Percentiles rank a stretch among this genome's conserved stretches.
phyloP scores from a whole-genome alignment of 2,113 vertebrate genomes.

The Gymnobelideus leadbeateri region DNA sequence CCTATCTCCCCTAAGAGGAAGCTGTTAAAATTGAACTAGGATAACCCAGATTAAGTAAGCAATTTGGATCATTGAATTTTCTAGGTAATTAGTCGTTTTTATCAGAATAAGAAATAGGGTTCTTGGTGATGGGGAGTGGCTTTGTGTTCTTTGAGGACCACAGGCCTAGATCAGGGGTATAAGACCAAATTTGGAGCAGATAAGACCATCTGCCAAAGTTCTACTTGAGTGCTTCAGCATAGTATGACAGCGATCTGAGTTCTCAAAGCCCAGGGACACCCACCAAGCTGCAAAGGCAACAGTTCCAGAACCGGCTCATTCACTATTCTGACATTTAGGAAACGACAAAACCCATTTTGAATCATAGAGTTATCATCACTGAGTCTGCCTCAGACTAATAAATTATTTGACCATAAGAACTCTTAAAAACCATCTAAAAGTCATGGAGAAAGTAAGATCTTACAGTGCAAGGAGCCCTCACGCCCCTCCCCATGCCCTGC shows the following conservation, averaged over 20 bases:
- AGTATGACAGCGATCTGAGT: neutral
- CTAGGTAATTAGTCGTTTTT: neutral
- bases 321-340: too few relatives aligned
- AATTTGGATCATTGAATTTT: neutral
- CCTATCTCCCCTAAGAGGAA: neutral
- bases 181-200: neutral
- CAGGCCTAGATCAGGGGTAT: neutral
- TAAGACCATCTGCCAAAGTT: neutral
- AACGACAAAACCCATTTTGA: too few relatives aligned
- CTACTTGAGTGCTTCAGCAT: neutral
- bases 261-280: neutral
- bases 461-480: too few relatives aligned
- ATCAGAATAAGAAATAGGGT: neutral
- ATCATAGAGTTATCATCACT: too few relatives aligned
- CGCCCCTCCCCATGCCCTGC: accelerated
- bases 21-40: neutral
- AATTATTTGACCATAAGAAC: too few relatives aligned
- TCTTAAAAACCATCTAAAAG: too few relatives aligned
- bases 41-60: neutral
- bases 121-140: neutral
- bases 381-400: too few relatives aligned
- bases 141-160: neutral
- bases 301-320: neutral
- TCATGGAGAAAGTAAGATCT: too few relatives aligned
- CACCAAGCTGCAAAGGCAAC: neutral